Percentiles rank a stretch among this genome's conserved stretches.
Conservation (phyloP, 2,113 vertebrate genomes). For the Amphiprion percula region DNA sequence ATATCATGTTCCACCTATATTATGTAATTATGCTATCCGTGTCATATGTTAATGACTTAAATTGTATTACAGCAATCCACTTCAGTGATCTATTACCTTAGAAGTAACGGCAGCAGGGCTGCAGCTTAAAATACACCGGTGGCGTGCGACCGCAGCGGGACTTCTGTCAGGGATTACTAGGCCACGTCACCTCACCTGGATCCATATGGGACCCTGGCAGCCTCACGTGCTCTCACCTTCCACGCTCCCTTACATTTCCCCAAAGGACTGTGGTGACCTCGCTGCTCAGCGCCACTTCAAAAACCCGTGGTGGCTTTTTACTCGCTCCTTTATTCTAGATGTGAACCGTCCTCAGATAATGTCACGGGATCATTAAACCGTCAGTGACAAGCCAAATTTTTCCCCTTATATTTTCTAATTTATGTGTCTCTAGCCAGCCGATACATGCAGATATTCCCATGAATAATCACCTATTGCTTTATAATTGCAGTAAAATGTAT, state of each 20-base stretch:
- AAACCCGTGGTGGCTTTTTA: not conserved
- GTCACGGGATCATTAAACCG: too few relatives aligned
- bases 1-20: not conserved
- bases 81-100: too few relatives aligned
- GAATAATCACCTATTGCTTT: too few relatives aligned
- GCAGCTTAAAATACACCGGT: slow-evolving; percentile 29
- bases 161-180: slow-evolving; percentile 57
- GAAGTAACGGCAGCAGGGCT: slow-evolving; percentile 3
- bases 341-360: too few relatives aligned
- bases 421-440: too few relatives aligned
- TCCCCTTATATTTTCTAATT: too few relatives aligned
- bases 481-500: too few relatives aligned
- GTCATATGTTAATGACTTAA: not conserved
- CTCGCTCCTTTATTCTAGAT: too few relatives aligned
- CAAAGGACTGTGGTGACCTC: slow-evolving; percentile 3
- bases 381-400: too few relatives aligned
- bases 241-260: slow-evolving; percentile 2
- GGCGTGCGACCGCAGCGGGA: slow-evolving; percentile 60
- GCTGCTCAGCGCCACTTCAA: not conserved
- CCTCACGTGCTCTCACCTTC: slow-evolving; percentile 38
- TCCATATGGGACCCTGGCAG: slow-evolving; percentile 19
- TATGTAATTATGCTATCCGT: not conserved
- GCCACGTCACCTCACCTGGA: slow-evolving; percentile 57
- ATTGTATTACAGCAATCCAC: not conserved
- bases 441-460: too few relatives aligned